Conservation (phyloP, 2,113 vertebrate genomes). For the Sturnira hondurensis region DNA sequence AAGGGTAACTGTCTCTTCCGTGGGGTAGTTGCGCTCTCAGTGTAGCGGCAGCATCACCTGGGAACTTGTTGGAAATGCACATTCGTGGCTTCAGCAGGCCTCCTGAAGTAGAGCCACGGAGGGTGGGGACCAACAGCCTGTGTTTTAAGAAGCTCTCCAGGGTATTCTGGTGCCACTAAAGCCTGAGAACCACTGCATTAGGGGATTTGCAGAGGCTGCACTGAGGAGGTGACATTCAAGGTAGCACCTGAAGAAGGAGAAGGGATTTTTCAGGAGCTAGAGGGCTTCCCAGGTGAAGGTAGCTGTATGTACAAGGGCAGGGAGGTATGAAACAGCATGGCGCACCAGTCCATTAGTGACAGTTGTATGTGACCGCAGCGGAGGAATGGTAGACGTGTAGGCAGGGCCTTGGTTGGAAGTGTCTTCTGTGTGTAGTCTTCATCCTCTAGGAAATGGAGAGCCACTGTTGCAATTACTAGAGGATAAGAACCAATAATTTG, state of each 20-base stretch:
- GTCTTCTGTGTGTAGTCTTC: neutral
- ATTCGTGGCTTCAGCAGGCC: neutral
- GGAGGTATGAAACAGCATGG: neutral
- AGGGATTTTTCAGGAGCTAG: neutral
- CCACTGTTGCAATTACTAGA: neutral
- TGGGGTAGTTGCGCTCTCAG: neutral
- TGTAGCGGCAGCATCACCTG: neutral
- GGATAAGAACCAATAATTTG: neutral
- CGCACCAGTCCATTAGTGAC: neutral
- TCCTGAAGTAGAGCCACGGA: neutral
- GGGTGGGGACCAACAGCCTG: too few relatives aligned
- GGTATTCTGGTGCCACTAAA: neutral
- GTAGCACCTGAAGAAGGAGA: neutral
- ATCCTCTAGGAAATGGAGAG: neutral
- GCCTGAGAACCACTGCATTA: neutral
- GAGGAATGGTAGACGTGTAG: neutral
- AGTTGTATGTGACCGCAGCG: neutral
- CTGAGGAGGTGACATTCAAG: neutral
- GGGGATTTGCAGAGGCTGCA: neutral
- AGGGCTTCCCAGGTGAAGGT: neutral
- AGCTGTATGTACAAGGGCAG: neutral
- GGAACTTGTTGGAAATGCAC: neutral
- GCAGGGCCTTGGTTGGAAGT: neutral
- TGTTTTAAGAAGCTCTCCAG: neutral
- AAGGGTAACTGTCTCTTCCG: neutral